Conservation (phyloP, 2,113 vertebrate species). For the Sylvietta virens region DNA sequence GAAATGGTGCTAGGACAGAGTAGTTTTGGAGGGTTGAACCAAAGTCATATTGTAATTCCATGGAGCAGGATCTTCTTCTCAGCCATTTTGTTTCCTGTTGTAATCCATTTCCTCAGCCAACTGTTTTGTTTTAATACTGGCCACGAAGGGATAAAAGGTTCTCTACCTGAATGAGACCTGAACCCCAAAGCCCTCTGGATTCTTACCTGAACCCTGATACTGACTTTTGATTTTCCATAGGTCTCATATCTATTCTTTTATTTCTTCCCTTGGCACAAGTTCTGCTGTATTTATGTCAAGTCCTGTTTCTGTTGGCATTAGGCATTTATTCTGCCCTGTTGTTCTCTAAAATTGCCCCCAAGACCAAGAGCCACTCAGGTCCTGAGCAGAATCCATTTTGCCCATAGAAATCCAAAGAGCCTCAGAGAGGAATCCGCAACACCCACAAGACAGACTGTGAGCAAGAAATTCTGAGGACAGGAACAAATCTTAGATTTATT, state of each 20-base stretch:
- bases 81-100: neutral
- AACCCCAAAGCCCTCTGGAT: neutral
- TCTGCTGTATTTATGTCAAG: neutral
- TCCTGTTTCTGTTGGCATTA: neutral
- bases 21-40: neutral
- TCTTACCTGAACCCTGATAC: neutral
- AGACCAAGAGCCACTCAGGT: rapidly evolving
- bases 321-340: neutral
- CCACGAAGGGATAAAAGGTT: neutral
- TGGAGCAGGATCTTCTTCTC: neutral
- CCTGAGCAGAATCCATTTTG: neutral
- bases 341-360: neutral
- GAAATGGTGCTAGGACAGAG: neutral
- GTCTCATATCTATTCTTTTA: neutral
- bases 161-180: neutral
- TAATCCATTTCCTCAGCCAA: neutral
- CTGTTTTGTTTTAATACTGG: neutral
- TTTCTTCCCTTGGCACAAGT: neutral
- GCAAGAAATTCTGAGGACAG: neutral
- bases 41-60: neutral
- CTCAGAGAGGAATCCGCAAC: neutral
- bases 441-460: neutral
- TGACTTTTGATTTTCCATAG: neutral
- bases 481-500: neutral
- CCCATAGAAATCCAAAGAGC: neutral